phyloP scores from a whole-genome alignment of 2,888 invertebrate genomes.

The Drosophila kuntzei region DNA sequence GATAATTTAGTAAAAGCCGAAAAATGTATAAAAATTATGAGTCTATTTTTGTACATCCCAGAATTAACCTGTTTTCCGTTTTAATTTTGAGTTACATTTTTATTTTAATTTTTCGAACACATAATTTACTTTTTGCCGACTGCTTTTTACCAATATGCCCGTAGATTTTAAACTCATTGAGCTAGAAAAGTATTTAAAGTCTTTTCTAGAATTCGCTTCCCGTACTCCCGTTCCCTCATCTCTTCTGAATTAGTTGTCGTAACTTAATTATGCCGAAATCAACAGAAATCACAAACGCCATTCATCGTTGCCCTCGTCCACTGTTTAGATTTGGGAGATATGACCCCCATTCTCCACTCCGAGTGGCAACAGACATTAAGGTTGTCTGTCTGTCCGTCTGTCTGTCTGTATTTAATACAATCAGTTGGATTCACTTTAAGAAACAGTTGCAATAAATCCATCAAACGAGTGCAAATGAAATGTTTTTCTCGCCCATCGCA shows the following conservation, averaged over 20 bases:
- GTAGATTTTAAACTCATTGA: background rate
- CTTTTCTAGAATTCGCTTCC: background rate
- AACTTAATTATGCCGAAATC: slow-evolving; percentile 76
- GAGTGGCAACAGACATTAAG: slow-evolving; percentile 4
- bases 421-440: slow-evolving; percentile 32
- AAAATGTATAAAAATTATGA: too few relatives aligned
- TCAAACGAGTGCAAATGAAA: slow-evolving; percentile 47
- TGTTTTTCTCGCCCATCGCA: slow-evolving; percentile 25
- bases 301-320: slow-evolving; percentile 53
- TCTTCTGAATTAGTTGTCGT: slow-evolving; percentile 39
- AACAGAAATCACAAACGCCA: slow-evolving; percentile 68
- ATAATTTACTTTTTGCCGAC: too few relatives aligned
- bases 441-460: slow-evolving; percentile 52
- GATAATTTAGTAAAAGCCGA: too few relatives aligned
- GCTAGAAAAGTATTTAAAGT: background rate
- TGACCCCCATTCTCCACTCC: background rate
- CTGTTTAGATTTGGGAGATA: slow-evolving; percentile 10
- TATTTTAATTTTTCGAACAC: too few relatives aligned
- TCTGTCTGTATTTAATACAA: slow-evolving; percentile 32
- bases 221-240: background rate
- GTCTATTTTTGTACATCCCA: too few relatives aligned
- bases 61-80: too few relatives aligned
- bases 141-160: background rate
- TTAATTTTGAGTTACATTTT: too few relatives aligned
- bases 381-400: slow-evolving; percentile 24